phyloP scores from a whole-genome alignment of 2,113 vertebrate species.

The Raphicerus campestris region DNA sequence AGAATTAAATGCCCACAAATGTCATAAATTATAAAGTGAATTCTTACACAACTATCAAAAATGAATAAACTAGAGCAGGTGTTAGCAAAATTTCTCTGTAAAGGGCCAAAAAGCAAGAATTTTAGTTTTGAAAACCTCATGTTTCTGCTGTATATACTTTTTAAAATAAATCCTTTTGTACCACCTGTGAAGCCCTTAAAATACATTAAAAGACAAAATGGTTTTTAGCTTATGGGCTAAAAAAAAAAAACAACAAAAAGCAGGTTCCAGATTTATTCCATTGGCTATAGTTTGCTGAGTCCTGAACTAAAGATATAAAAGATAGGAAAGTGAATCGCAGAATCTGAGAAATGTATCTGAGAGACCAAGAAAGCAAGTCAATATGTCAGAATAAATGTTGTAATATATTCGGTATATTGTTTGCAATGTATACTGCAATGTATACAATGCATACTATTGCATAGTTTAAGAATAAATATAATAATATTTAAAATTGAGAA shows the following conservation, averaged over 20 bases:
- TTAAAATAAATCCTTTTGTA: background rate
- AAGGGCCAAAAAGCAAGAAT: background rate
- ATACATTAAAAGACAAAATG: background rate
- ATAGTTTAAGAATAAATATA: background rate
- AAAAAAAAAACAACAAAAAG: background rate
- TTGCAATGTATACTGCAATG: background rate
- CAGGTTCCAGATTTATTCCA: background rate
- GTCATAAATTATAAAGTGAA: background rate
- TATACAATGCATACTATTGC: background rate
- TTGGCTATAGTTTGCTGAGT: background rate
- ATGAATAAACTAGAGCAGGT: background rate
- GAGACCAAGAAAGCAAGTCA: background rate
- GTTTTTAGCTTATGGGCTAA: background rate
- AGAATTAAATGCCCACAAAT: background rate
- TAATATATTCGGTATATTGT: accelerated
- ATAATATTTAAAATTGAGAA: background rate
- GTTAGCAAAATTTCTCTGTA: background rate
- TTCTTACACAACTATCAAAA: background rate
- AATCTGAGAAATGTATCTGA: background rate
- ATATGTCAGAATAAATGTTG: background rate
- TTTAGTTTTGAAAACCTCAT: background rate
- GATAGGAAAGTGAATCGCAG: background rate
- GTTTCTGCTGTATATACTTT: background rate
- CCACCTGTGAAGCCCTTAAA: background rate
- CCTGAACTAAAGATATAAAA: background rate